Conservation (phyloP, 2,888 invertebrate species). For the Tholera decimalis region DNA sequence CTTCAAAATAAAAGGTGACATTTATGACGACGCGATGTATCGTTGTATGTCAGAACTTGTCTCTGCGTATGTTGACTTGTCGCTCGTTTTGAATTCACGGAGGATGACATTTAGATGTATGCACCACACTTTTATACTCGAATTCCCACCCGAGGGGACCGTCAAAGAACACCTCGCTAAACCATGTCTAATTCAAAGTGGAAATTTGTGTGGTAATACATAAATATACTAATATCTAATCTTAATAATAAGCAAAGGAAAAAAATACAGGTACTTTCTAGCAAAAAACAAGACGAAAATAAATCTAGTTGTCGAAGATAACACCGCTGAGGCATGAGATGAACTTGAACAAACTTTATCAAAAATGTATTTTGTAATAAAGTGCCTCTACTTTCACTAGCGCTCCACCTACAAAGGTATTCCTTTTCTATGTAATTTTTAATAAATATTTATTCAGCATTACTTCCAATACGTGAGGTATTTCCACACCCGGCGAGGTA, state of each 20-base stretch:
- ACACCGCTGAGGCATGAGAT: conserved; percentile 35
- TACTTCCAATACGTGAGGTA: conserved; percentile 75
- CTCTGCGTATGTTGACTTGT: conserved; percentile 18
- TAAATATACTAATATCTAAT: not conserved
- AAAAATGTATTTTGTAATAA: conserved; percentile 59
- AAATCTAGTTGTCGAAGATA: conserved; percentile 32
- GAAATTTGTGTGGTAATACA: not conserved
- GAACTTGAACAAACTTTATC: conserved; percentile 37
- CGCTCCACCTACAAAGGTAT: conserved; percentile 54
- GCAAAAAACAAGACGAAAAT: conserved; percentile 17
- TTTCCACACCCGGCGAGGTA: conserved; percentile 70
- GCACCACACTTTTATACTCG: conserved; percentile 40
- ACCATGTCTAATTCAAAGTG: conserved; percentile 24
- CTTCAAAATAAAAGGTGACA: conserved; percentile 22
- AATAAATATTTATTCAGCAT: conserved; percentile 87
- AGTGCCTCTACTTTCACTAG: conserved; percentile 55
- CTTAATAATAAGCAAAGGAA: not conserved
- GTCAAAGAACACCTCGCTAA: conserved; percentile 27
- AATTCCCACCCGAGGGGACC: conserved; percentile 21
- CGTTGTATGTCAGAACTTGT: conserved; percentile 42
- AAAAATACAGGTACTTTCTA: not conserved
- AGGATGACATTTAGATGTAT: conserved; percentile 21
- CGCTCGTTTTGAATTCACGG: conserved; percentile 37
- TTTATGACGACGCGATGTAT: conserved; percentile 11
- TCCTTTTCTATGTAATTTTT: conserved; percentile 81